Percentiles rank a stretch among this genome's conserved stretches.
phyloP scores from a whole-genome alignment of 35 echinoderm and acorn worm species.

The Antedon bifida region DNA sequence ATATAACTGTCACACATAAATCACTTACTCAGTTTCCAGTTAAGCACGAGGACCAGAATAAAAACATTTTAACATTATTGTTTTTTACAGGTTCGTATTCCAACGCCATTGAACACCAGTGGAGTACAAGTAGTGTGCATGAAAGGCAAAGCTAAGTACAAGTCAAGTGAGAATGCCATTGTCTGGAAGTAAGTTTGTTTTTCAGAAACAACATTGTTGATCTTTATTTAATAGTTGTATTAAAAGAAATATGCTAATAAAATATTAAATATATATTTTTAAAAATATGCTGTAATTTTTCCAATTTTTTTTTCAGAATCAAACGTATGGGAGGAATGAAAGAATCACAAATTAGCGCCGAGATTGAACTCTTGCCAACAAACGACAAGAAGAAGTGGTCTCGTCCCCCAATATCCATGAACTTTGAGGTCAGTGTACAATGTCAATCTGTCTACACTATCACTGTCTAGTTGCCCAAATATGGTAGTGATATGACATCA shows the following conservation, averaged over 20 bases:
- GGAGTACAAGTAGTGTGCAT: conserved; percentile 96
- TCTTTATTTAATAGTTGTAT: no score
- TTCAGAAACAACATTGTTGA: no score
- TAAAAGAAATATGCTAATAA: no score
- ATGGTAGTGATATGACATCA: no score
- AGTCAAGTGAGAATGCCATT: conserved; percentile 97
- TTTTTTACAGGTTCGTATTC: conserved; percentile 67
- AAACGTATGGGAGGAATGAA: conserved; percentile 99
- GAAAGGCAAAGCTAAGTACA: conserved; percentile 97
- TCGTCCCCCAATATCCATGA: conserved; percentile 92
- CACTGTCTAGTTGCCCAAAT: no score
- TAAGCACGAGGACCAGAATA: no score
- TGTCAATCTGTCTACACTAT: background rate
- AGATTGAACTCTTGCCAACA: conserved; percentile 86
- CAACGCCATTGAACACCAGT: conserved; percentile 94
- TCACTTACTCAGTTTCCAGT: no score
- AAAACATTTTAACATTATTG: no score
- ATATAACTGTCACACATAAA: no score
- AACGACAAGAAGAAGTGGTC: conserved; percentile 99
- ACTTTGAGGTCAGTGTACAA: conserved; percentile 98
- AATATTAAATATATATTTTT: no score
- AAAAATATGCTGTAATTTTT: no score
- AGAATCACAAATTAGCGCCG: conserved; percentile 94
- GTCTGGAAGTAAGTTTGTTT: conserved; percentile 97
- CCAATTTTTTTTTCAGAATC: conserved; percentile 51